A percentile compares a stretch with the other conserved stretches of the same genome.
These are phyloP conservation scores for Pocillopora verrucosa DNA, from an alignment of 64 coral and sea anemone genomes.

Conservation along the genomic window DNA sequence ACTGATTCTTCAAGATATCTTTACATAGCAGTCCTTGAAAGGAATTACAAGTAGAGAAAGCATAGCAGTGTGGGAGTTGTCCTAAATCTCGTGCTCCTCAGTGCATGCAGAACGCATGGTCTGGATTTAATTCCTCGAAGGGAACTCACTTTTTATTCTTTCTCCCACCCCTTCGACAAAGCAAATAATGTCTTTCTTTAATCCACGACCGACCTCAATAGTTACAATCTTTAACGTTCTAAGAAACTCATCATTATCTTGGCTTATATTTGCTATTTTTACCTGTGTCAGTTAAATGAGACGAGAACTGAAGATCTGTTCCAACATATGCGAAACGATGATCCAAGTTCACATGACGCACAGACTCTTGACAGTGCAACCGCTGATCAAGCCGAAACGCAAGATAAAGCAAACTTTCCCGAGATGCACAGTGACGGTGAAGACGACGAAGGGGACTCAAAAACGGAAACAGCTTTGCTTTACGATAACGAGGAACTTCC, in stretches of 20 bases:
- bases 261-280: background rate
- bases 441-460: slow-evolving; percentile 52
- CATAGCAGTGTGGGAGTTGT: too few species aligned
- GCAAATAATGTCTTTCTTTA: too few species aligned
- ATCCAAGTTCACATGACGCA: slow-evolving; percentile 61
- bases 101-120: too few species aligned
- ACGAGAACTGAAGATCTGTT: slow-evolving; percentile 74
- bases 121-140: too few species aligned
- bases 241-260: background rate
- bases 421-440: slow-evolving; percentile 51
- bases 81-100: too few species aligned
- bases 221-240: too few species aligned
- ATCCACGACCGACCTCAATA: too few species aligned
- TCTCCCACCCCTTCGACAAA: too few species aligned
- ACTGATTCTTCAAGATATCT: too few species aligned
- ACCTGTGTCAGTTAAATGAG: slow-evolving; percentile 38
- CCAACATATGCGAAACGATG: slow-evolving; percentile 73
- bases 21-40: too few species aligned
- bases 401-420: slow-evolving; percentile 67
- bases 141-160: too few species aligned
- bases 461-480: slow-evolving; percentile 46
- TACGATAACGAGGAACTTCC: slow-evolving; percentile 59
- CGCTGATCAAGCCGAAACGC: slow-evolving; percentile 83
- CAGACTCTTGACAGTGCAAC: slow-evolving; percentile 97
- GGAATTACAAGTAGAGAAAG: too few species aligned